Evolutionary conservation across 1,140 invertebrate species (phyloP).

Genomic region (Zophobas atratus): DNA sequence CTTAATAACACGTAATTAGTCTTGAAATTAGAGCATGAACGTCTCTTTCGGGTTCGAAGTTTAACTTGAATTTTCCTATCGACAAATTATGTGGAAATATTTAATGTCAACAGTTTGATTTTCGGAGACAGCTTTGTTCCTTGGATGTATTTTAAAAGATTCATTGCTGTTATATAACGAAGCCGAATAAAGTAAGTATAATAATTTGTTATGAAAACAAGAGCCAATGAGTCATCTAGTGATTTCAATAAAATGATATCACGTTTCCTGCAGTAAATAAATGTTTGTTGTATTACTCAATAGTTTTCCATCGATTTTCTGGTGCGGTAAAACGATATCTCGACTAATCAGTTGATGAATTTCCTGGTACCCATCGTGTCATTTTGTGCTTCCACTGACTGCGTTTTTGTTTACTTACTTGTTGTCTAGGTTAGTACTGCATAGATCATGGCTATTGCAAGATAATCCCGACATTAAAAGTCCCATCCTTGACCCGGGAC

Average conservation of each 20-base stretch:
- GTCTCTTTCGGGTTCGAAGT: too few relatives aligned
- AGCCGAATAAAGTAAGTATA: background rate
- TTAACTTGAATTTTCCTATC: too few relatives aligned
- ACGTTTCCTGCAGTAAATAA: conserved; percentile 11
- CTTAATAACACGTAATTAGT: too few relatives aligned
- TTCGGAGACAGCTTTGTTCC: too few relatives aligned
- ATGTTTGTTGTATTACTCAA: conserved; percentile 29
- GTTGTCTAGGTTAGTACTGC: background rate
- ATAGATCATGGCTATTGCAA: background rate
- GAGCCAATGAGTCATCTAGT: conserved; percentile 14
- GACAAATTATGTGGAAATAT: too few relatives aligned
- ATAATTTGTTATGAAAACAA: background rate
- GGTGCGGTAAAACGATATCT: background rate
- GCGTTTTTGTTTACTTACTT: too few relatives aligned
- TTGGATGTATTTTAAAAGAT: too few relatives aligned
- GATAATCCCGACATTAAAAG: too few relatives aligned
- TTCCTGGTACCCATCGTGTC: conserved; percentile 8
- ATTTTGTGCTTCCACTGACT: background rate
- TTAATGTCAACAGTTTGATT: too few relatives aligned
- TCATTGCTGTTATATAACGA: too few relatives aligned
- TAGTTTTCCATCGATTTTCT: conserved; percentile 13
- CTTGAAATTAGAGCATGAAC: too few relatives aligned
- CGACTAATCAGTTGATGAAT: background rate
- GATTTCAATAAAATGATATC: conserved; percentile 34
- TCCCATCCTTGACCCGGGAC: too few relatives aligned